These are phyloP conservation scores for Neosilurus hyrtlii DNA, from an alignment of 2,797 vertebrate species.

Conservation along the genomic window DNA sequence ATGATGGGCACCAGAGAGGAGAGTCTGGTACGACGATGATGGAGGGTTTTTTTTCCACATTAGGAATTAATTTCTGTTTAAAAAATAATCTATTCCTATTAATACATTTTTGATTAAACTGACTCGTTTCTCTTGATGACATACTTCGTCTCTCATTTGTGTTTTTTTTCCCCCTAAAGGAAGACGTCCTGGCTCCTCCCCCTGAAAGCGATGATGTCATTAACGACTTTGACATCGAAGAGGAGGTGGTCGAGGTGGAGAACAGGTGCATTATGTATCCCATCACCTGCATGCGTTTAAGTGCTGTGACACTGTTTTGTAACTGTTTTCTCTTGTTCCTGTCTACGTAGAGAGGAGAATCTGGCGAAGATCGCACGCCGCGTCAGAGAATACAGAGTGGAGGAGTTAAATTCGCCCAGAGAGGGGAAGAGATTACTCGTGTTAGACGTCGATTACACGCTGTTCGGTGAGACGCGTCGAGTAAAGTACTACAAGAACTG, in stretches of 20 bases:
- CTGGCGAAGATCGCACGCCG: slow-evolving; percentile 93
- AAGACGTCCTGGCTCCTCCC: slow-evolving; percentile 94
- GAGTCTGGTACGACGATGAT: slow-evolving; percentile 80
- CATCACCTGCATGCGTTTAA: not conserved
- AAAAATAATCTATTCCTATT: too few relatives aligned
- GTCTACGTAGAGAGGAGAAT: slow-evolving; percentile 88
- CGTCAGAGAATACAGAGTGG: slow-evolving; percentile 97
- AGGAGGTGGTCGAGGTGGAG: slow-evolving; percentile 97
- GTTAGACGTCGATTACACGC: slow-evolving; percentile 94
- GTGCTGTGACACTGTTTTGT: not conserved
- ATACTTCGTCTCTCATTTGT: not conserved
- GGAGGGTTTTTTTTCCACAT: too few relatives aligned
- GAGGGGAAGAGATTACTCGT: slow-evolving; percentile 95
- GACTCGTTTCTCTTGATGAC: not conserved
- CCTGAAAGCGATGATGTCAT: slow-evolving; percentile 97
- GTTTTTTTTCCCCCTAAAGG: slow-evolving; percentile 72
- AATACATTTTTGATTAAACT: too few relatives aligned
- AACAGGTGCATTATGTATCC: slow-evolving; percentile 79
- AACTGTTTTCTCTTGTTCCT: not conserved
- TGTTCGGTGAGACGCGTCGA: slow-evolving; percentile 84
- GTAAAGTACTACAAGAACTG: not conserved
- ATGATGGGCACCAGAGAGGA: slow-evolving; percentile 99
- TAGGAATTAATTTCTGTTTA: too few relatives aligned
- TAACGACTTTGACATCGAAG: slow-evolving; percentile 99
- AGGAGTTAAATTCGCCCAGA: slow-evolving; percentile 90